These are phyloP conservation scores for Pseudomyrmex concolor DNA, from an alignment of 1,140 invertebrate genomes.

Conservation along the genomic window DNA sequence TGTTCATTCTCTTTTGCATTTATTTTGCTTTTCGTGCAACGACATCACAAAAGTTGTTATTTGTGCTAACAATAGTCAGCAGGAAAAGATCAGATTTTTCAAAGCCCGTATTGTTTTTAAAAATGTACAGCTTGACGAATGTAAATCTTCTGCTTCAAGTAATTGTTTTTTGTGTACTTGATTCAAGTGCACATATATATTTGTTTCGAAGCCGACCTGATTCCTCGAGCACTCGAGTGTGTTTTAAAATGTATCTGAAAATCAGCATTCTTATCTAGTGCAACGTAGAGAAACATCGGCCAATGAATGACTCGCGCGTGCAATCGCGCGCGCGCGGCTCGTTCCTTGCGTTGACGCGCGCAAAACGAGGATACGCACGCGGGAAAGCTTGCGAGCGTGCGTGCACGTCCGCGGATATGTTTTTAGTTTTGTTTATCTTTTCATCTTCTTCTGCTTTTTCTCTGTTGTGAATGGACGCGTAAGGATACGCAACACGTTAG, in stretches of 20 bases:
- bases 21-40: background rate
- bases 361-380: conserved; percentile 2
- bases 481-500: conserved; percentile 13
- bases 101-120: no score
- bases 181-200: background rate
- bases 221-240: background rate
- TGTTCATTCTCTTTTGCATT: background rate
- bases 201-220: background rate
- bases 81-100: no score
- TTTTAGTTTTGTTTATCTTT: conserved; percentile 6
- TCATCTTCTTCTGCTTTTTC: background rate
- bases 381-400: conserved; percentile 16
- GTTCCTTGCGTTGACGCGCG: background rate
- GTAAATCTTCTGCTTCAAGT: no score
- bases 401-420: conserved; percentile 9
- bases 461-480: conserved; percentile 20
- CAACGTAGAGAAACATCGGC: background rate
- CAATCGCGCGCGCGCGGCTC: background rate
- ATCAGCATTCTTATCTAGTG: conserved; percentile 44
- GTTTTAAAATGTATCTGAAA: background rate
- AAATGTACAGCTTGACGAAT: no score
- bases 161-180: background rate
- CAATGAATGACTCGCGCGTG: background rate
- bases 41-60: no score
- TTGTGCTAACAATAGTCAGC: no score